phyloP scores from a whole-genome alignment of 1,140 invertebrate species.

The Globodera rostochiensis region DNA sequence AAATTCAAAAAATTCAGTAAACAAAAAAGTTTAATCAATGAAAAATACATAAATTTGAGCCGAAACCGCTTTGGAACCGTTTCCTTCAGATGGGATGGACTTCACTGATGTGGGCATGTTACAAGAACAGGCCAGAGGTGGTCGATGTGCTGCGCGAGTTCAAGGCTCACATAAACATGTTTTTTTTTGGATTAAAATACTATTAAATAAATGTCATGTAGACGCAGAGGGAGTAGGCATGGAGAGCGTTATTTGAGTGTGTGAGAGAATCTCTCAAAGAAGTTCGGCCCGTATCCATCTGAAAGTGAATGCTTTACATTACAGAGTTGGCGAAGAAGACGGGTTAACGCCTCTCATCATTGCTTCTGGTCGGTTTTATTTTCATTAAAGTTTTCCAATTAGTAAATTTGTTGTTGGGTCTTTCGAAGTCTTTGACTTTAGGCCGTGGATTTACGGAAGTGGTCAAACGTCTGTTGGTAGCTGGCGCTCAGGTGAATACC shows the following conservation, averaged over 20 bases:
- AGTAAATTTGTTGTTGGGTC: slow-evolving; percentile 60
- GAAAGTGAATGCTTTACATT: background rate
- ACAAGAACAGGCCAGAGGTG: slow-evolving; percentile 82
- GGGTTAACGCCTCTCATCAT: slow-evolving; percentile 89
- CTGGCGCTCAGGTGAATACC: slow-evolving; percentile 66
- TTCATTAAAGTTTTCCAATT: slow-evolving; percentile 73
- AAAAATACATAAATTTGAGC: too few species aligned
- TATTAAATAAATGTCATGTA: background rate
- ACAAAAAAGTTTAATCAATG: too few species aligned
- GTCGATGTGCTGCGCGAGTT: slow-evolving; percentile 81
- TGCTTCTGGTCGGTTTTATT: slow-evolving; percentile 80
- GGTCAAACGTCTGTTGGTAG: slow-evolving; percentile 80
- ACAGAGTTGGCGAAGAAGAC: slow-evolving; percentile 81
- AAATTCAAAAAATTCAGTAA: too few species aligned
- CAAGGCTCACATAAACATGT: slow-evolving; percentile 86
- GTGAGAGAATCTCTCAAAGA: too few species aligned
- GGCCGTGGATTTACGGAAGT: slow-evolving; percentile 84
- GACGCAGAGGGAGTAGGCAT: too few species aligned
- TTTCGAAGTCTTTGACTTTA: slow-evolving; percentile 89
- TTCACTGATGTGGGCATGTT: slow-evolving; percentile 93
- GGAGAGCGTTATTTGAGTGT: too few species aligned
- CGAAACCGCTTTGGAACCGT: too few species aligned
- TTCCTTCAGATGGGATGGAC: slow-evolving; percentile 85
- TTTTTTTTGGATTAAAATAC: background rate
- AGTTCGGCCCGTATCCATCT: too few species aligned